These are phyloP conservation scores for Griposia aprilina DNA, from an alignment of 2,888 invertebrate genomes.

Conservation along the genomic window DNA sequence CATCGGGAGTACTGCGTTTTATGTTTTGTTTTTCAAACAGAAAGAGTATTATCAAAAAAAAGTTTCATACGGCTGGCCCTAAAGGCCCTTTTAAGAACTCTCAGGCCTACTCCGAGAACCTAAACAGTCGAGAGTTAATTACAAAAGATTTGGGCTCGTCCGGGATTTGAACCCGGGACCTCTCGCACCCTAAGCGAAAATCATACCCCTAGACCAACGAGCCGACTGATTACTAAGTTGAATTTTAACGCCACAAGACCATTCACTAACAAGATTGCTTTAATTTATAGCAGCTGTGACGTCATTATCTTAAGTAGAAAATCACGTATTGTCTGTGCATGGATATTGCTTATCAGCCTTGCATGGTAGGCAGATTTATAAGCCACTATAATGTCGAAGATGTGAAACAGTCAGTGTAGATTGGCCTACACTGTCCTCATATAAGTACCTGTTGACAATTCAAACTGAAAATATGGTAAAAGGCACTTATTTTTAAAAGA, in stretches of 20 bases:
- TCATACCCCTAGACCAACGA: constrained; percentile 87
- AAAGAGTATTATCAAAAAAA: too few species aligned
- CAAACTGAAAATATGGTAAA: not conserved
- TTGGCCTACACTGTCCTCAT: not conserved
- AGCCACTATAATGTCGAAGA: too few species aligned
- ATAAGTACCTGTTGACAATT: not conserved
- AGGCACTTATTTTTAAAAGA: not conserved
- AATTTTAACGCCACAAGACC: constrained; percentile 11
- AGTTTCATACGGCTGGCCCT: not conserved
- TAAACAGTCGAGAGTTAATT: not conserved
- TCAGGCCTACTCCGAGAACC: too few species aligned
- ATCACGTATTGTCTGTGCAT: not conserved
- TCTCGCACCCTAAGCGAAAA: constrained; percentile 91
- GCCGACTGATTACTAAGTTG: rapidly evolving
- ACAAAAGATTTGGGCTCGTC: constrained; percentile 80
- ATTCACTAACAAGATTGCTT: constrained; percentile 11
- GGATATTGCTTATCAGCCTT: not conserved
- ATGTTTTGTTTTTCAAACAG: too few species aligned
- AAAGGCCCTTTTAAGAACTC: not conserved
- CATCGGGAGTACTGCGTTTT: not conserved
- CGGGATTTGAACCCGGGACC: constrained; percentile 91
- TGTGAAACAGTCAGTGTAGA: not conserved
- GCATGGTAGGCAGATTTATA: not conserved
- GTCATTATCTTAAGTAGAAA: constrained; percentile 13
- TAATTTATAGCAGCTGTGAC: constrained; percentile 1